Conservation (phyloP, 2,113 vertebrate species). For the Suncus etruscus region DNA sequence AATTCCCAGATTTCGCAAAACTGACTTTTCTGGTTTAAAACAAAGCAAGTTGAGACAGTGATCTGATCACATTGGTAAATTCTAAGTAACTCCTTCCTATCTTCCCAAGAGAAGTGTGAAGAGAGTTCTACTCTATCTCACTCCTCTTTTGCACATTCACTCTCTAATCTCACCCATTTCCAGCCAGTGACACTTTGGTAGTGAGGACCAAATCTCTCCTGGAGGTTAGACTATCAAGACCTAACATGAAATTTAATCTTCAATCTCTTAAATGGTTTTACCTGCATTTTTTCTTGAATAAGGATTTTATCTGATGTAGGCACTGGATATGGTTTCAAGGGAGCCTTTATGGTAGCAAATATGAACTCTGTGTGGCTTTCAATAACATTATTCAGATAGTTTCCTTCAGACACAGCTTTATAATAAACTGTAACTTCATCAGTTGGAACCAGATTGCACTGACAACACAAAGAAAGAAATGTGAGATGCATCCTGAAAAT, state of each 20-base stretch:
- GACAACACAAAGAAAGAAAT: slow-evolving; percentile 31
- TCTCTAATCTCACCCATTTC: neutral
- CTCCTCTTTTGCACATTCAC: neutral
- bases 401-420: slow-evolving; percentile 88
- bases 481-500: neutral
- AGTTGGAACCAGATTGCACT: slow-evolving; percentile 96
- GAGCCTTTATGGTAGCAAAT: slow-evolving; percentile 95
- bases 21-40: neutral
- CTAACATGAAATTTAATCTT: neutral
- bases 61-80: neutral
- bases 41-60: neutral
- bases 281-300: slow-evolving; percentile 95
- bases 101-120: neutral
- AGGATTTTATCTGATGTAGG: slow-evolving; percentile 89
- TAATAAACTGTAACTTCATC: slow-evolving; percentile 96
- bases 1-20: neutral
- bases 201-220: neutral
- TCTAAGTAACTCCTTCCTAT: neutral
- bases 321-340: slow-evolving; percentile 92
- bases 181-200: neutral
- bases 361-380: slow-evolving; percentile 94
- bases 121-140: neutral
- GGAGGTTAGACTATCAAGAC: neutral
- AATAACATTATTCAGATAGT: slow-evolving; percentile 94
- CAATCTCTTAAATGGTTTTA: slow-evolving; percentile 77